These are phyloP conservation scores for Lithophane socia DNA, from an alignment of 2,888 invertebrate species.

Conservation along the genomic window DNA sequence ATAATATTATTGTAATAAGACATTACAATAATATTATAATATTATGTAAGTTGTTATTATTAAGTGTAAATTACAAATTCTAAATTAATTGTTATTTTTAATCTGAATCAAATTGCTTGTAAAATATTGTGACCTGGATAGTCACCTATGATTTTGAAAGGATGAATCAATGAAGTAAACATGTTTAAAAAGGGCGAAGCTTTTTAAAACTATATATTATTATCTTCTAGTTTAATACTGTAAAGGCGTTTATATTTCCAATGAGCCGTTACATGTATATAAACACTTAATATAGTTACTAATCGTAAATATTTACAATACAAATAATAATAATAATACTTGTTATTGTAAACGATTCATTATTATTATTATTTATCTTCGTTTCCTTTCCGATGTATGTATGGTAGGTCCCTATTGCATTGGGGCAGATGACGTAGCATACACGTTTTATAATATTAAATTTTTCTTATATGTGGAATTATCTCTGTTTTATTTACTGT, in stretches of 20 bases:
- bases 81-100: constrained; percentile 48
- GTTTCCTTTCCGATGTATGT: constrained; percentile 71
- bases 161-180: constrained; percentile 2
- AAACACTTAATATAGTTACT: constrained; percentile 76
- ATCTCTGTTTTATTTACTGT: constrained; percentile 67
- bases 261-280: constrained; percentile 70
- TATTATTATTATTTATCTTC: constrained; percentile 64
- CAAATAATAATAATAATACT: constrained; percentile 66
- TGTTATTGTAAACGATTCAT: constrained; percentile 46
- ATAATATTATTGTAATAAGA: constrained; percentile 34
- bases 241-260: constrained; percentile 65
- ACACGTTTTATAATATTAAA: constrained; percentile 88
- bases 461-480: constrained; percentile 88
- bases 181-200: constrained; percentile 55
- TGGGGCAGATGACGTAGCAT: constrained; percentile 78
- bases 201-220: constrained; percentile 41
- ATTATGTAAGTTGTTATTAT: constrained; percentile 52
- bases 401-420: constrained; percentile 65
- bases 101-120: constrained; percentile 34
- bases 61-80: constrained; percentile 41
- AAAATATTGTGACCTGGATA: constrained; percentile 57
- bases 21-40: too few relatives aligned
- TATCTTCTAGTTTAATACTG: constrained; percentile 54
- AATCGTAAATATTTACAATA: constrained; percentile 78
- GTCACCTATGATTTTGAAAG: constrained; percentile 19